Evolutionary conservation across 2,888 invertebrate species (phyloP), one percentile per base, ranked within the genome.

Genomic region (Chrysotoxum bicinctum): DNA sequence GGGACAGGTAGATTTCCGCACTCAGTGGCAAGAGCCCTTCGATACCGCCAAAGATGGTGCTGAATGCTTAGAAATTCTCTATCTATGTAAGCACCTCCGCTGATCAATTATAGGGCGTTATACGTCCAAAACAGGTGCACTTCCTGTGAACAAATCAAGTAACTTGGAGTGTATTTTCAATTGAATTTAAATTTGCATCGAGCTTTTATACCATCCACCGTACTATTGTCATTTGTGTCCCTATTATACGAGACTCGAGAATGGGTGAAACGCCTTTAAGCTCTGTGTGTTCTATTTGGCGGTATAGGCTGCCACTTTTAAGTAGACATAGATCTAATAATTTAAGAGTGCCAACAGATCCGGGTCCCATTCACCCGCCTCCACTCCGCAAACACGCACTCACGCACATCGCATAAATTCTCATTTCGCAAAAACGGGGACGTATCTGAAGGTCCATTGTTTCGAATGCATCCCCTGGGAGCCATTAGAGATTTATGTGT

Each of bases 281-380:
- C 26, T 60, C 32, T 45, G 16, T 45, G 16, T 62, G 16, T 50
- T 58, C n/a, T 48, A 40, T 43, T 2, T 23, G 14, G 23, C 43
- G 19, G 26, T 30, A 35, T 35, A 37, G 37, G n/a, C 70, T 60
- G 52, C 43, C 26, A 68, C 58, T 58, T 72, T 58, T 66, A 68
- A 74, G 19, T 68, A 68, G 23, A 21, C 52, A 37, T 45, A 32
- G 43, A 45, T 60, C 54, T 43, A 48, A 43, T 62, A 37, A 37
- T 62, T 69, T 70, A 69, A 76, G 43, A 75, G 75, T 74, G 58
- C 30, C 52, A 64, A 21, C 54, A 30, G 16, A 69, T 52, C 68
- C 58, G 19, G 60, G 40, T 40, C 8, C n/a, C 19, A 1, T 4
- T 3, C 32, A 6, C 35, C 30, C 19, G 12, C 12, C 54, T 1